A percentile compares a stretch with the other conserved stretches of the same genome.
Conservation (phyloP, 2,113 vertebrate genomes). For the Catharus minimus region DNA sequence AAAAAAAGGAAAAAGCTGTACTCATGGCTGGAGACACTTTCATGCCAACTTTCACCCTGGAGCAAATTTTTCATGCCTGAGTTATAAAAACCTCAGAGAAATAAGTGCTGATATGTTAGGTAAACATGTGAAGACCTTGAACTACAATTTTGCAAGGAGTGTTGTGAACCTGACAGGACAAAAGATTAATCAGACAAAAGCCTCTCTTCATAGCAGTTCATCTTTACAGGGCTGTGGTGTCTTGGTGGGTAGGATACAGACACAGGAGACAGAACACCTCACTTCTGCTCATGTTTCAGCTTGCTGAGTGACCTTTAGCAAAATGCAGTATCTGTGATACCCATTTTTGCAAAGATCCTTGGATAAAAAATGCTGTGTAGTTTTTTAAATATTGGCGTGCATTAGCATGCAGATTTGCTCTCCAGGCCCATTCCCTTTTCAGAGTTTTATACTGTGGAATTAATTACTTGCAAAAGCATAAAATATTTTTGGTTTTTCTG, state of each 20-base stretch:
- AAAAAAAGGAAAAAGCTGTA: background rate
- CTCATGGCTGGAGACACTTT: conserved; percentile 35
- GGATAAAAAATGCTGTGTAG: background rate
- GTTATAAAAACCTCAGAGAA: conserved; percentile 61
- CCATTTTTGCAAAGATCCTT: background rate
- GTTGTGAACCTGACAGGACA: conserved; percentile 49
- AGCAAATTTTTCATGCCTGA: conserved; percentile 67
- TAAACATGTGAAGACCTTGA: conserved; percentile 62
- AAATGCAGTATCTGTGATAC: background rate
- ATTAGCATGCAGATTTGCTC: background rate
- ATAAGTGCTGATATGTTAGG: conserved; percentile 48
- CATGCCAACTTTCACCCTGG: conserved; percentile 47
- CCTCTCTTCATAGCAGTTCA: conserved; percentile 6
- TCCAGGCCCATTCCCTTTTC: background rate
- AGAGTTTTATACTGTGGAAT: background rate
- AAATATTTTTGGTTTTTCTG: conserved; percentile 59
- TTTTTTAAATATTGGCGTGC: conserved; percentile 9
- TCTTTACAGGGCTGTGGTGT: background rate
- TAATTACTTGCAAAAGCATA: conserved; percentile 25
- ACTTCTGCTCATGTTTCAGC: conserved; percentile 1
- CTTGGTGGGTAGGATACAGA: background rate
- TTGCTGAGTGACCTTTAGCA: conserved; percentile 50
- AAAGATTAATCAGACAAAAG: conserved; percentile 60
- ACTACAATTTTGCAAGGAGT: conserved; percentile 29
- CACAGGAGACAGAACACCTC: background rate